phyloP scores from a whole-genome alignment of 2,888 invertebrate genomes.

The Petrophora chlorosata region DNA sequence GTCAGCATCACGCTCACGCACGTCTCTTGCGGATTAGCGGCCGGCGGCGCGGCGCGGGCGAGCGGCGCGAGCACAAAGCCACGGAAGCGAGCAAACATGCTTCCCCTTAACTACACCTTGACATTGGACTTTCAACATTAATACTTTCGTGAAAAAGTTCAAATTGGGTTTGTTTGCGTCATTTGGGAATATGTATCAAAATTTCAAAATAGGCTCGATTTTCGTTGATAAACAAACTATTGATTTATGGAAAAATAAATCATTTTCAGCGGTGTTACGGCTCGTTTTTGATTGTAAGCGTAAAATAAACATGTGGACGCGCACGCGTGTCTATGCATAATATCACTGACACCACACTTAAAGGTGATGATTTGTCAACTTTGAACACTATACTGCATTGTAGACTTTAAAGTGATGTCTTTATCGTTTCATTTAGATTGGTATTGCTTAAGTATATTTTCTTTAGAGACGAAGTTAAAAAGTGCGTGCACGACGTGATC shows the following conservation, averaged over 20 bases:
- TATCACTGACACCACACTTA: conserved; percentile 73
- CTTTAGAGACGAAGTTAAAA: conserved; percentile 56
- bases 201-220: conserved; percentile 36
- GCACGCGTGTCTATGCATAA: conserved; percentile 79
- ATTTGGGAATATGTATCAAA: conserved; percentile 41
- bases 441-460: conserved; percentile 47
- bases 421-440: conserved; percentile 31
- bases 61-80: no score
- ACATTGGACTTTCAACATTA: conserved; percentile 57
- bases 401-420: conserved; percentile 1
- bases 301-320: conserved; percentile 49
- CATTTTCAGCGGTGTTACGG: conserved; percentile 37
- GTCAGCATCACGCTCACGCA: conserved; percentile 65
- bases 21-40: conserved; percentile 67
- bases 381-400: conserved; percentile 32
- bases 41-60: no score
- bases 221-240: conserved; percentile 32
- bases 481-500: conserved; percentile 62
- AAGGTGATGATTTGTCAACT: conserved; percentile 78
- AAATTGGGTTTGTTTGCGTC: conserved; percentile 32
- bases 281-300: conserved; percentile 40
- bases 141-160: conserved; percentile 39
- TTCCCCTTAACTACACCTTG: conserved; percentile 60
- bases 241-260: conserved; percentile 34
- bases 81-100: conserved; percentile 59